These are phyloP conservation scores for Blera fallax DNA, from an alignment of 2,888 invertebrate genomes.

Conservation along the genomic window DNA sequence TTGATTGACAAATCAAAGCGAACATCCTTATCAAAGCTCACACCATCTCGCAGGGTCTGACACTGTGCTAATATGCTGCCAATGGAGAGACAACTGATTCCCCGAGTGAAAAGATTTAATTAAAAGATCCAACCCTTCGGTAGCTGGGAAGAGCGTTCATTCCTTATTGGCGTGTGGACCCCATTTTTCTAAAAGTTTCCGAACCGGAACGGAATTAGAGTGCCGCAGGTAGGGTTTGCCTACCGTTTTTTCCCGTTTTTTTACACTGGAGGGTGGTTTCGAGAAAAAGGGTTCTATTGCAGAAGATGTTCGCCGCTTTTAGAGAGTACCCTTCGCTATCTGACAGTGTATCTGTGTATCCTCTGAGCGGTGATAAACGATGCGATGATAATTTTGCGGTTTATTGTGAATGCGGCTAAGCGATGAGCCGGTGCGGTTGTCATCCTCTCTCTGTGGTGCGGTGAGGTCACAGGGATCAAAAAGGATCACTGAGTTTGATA, in stretches of 20 bases:
- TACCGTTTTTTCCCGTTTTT: constrained; percentile 30
- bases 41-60: constrained; percentile 17
- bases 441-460: constrained; percentile 31
- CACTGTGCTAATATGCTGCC: constrained; percentile 68
- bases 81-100: constrained; percentile 67
- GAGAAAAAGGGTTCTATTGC: constrained; percentile 45
- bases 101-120: constrained; percentile 64
- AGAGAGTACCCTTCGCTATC: too few species aligned
- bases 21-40: constrained; percentile 63
- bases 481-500: constrained; percentile 72
- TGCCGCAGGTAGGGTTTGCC: constrained; percentile 64
- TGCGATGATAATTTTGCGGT: constrained; percentile 72
- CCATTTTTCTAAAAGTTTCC: constrained; percentile 59
- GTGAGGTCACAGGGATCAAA: constrained; percentile 71
- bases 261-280: constrained; percentile 34
- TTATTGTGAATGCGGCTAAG: constrained; percentile 63
- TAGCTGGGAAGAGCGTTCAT: constrained; percentile 15
- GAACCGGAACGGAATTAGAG: constrained; percentile 72
- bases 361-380: constrained; percentile 68
- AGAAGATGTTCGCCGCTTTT: constrained; percentile 25
- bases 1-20: constrained; percentile 73
- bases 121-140: constrained; percentile 70
- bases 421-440: constrained; percentile 64
- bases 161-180: constrained; percentile 23
- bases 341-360: constrained; percentile 40